phyloP scores from a whole-genome alignment of 2,888 invertebrate genomes.

The Lepidocyrtoides sp. region DNA sequence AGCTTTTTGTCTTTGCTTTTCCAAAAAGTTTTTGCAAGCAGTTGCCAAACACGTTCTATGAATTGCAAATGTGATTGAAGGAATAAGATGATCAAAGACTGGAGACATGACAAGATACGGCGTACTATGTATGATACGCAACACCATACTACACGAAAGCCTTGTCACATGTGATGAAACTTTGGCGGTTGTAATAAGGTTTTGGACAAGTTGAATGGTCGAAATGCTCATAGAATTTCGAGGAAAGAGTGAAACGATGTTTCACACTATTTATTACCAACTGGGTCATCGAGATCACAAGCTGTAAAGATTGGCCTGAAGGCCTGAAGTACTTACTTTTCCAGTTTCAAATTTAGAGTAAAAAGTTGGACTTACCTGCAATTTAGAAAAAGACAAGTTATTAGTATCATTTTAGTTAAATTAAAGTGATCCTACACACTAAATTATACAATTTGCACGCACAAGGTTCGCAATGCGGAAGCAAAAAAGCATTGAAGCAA shows the following conservation, averaged over 20 bases:
- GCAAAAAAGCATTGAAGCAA: not conserved
- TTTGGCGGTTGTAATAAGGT: too few relatives aligned
- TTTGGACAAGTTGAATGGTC: too few relatives aligned
- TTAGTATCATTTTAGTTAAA: not conserved
- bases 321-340: not conserved
- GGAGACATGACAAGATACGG: not conserved
- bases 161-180: too few relatives aligned
- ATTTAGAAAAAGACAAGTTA: conserved; percentile 2
- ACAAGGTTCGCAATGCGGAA: too few relatives aligned
- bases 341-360: not conserved
- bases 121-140: too few relatives aligned
- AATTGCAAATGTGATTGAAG: conserved; percentile 27
- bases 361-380: conserved; percentile 50
- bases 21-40: not conserved
- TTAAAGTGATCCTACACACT: too few relatives aligned
- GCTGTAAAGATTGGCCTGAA: not conserved
- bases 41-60: conserved; percentile 30
- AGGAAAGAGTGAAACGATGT: not conserved
- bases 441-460: too few relatives aligned
- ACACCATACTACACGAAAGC: too few relatives aligned
- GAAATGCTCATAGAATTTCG: not conserved
- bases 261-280: not conserved
- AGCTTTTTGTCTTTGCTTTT: not conserved
- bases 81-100: not conserved
- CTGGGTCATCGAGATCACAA: not conserved